Evolutionary conservation across 2,888 invertebrate species (phyloP).

Genomic region (Eupithecia subumbrata): DNA sequence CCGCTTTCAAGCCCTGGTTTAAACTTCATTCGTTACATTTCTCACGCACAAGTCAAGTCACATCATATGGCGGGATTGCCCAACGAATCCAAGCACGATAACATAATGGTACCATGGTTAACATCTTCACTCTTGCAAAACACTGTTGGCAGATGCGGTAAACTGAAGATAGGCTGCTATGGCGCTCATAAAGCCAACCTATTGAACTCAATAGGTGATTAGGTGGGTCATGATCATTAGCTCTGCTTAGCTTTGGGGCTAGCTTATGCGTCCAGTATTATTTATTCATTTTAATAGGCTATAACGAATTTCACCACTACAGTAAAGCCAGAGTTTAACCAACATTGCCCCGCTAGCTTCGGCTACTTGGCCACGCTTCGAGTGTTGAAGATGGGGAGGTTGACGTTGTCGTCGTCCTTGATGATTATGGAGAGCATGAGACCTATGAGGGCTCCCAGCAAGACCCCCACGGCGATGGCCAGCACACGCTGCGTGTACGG

Average conservation of each 20-base stretch:
- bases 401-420: constrained; percentile 49
- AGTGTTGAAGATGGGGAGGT: constrained; percentile 57
- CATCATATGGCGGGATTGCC: not conserved
- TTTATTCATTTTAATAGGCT: not conserved
- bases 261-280: too few relatives aligned
- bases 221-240: not conserved
- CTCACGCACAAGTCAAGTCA: not conserved
- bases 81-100: not conserved
- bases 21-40: not conserved
- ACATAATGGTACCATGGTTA: not conserved
- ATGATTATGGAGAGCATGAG: constrained; percentile 59
- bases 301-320: not conserved
- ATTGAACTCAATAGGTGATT: not conserved
- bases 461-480: constrained; percentile 66
- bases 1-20: too few relatives aligned
- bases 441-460: constrained; percentile 69
- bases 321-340: not conserved
- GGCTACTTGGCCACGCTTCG: constrained; percentile 36
- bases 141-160: not conserved
- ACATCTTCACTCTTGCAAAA: not conserved
- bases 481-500: constrained; percentile 64
- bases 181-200: not conserved
- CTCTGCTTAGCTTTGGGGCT: too few relatives aligned
- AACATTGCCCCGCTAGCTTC: not conserved
- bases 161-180: not conserved